phyloP scores from a whole-genome alignment of 2,888 invertebrate genomes.

The Rhingia rostrata region DNA sequence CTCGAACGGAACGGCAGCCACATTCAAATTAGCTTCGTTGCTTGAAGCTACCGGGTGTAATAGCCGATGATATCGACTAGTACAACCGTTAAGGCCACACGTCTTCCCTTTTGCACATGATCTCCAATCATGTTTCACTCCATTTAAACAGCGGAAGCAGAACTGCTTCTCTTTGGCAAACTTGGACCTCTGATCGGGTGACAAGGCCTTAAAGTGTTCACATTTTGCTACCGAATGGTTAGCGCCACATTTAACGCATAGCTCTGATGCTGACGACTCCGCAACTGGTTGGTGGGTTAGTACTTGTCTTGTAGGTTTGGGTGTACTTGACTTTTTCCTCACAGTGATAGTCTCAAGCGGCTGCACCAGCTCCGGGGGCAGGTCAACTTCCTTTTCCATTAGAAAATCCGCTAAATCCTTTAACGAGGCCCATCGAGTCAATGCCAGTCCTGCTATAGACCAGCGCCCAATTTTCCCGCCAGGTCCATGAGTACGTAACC shows the following conservation, averaged over 20 bases:
- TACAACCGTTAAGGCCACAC: slow-evolving; percentile 2
- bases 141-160: slow-evolving; percentile 7
- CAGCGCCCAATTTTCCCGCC: not conserved
- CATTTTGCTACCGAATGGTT: not conserved
- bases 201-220: slow-evolving; percentile 2
- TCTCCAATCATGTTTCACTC: slow-evolving; percentile 22
- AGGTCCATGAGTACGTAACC: slow-evolving; percentile 15
- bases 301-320: not conserved
- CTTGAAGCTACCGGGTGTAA: not conserved
- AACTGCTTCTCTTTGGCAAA: not conserved
- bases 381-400: not conserved
- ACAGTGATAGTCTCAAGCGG: not conserved
- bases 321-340: not conserved
- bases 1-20: too few relatives aligned
- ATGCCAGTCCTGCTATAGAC: slow-evolving; percentile 1
- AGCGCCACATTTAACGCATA: not conserved
- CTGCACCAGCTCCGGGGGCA: not conserved
- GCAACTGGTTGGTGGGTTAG: slow-evolving; percentile 4
- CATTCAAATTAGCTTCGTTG: too few relatives aligned
- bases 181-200: not conserved
- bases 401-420: slow-evolving; percentile 14
- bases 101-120: not conserved
- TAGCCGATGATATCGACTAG: not conserved
- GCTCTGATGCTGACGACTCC: not conserved
- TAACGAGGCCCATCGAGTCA: not conserved